Percentiles rank a stretch among this genome's conserved stretches.
These are phyloP conservation scores for Hapalemur alaotrensis DNA, from an alignment of 2,797 vertebrate species.

Conservation along the genomic window DNA sequence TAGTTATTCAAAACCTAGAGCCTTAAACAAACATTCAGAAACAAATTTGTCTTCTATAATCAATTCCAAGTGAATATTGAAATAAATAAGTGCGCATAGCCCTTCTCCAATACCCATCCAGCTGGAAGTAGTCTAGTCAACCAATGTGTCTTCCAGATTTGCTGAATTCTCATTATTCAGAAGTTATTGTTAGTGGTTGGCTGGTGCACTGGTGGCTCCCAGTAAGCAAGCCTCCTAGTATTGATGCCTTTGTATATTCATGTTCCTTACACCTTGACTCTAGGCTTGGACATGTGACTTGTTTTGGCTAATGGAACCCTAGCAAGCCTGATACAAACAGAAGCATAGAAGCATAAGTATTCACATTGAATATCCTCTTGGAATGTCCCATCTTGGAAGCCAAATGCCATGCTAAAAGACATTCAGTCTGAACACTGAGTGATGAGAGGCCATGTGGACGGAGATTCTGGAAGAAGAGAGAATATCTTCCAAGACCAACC, in stretches of 20 bases:
- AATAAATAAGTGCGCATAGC: not conserved
- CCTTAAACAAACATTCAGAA: conserved; percentile 58
- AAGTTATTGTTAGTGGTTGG: not conserved
- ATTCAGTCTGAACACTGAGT: not conserved
- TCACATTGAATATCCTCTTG: not conserved
- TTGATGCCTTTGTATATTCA: not conserved
- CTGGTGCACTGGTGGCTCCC: not conserved
- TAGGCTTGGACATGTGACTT: not conserved
- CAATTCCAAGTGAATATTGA: not conserved
- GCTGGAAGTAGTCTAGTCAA: not conserved
- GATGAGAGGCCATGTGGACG: not conserved
- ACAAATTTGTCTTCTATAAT: conserved; percentile 45
- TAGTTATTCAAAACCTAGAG: conserved; percentile 13
- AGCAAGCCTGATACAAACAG: not conserved
- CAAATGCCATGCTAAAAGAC: not conserved
- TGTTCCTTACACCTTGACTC: not conserved
- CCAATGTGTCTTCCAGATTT: not conserved
- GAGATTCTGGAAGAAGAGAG: not conserved
- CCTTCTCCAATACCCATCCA: not conserved
- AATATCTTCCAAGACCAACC: not conserved
- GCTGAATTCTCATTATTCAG: not conserved
- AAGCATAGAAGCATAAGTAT: not conserved
- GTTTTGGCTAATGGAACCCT: not conserved
- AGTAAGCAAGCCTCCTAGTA: not conserved
- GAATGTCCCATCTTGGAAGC: not conserved